phyloP scores from a whole-genome alignment of 2,113 vertebrate species.

The Saguinus midas region DNA sequence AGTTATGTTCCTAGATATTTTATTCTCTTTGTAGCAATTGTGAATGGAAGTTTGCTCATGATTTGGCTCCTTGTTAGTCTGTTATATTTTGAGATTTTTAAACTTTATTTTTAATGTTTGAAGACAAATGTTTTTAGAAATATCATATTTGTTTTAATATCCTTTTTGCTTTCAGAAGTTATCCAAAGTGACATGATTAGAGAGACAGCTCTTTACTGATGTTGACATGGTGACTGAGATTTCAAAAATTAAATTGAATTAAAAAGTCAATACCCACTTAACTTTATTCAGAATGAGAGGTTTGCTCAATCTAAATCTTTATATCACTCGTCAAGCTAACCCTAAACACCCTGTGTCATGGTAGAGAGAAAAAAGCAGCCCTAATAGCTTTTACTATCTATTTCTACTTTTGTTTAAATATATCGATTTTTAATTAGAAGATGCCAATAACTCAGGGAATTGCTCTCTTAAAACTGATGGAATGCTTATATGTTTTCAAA shows the following conservation, averaged over 20 bases:
- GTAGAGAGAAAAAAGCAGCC: background rate
- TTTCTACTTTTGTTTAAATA: background rate
- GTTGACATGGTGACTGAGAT: background rate
- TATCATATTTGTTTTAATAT: background rate
- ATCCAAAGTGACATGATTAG: background rate
- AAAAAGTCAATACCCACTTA: background rate
- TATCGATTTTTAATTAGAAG: background rate
- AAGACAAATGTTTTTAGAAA: constrained; percentile 1
- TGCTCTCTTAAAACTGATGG: background rate
- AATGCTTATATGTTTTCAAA: background rate
- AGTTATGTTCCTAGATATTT: too few species aligned
- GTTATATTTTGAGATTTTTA: background rate
- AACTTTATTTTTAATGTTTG: background rate
- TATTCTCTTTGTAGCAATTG: too few species aligned
- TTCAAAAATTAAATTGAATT: background rate
- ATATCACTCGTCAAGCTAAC: background rate
- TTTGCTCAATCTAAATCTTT: background rate
- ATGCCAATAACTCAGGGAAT: background rate
- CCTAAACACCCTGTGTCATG: background rate
- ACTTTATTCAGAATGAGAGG: constrained; percentile 33
- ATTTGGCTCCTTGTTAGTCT: too few species aligned
- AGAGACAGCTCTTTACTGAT: background rate
- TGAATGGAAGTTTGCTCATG: too few species aligned
- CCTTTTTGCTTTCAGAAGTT: background rate
- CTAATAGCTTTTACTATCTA: background rate